Percentiles rank a stretch among this genome's conserved stretches.
phyloP scores from a whole-genome alignment of 2,797 vertebrate genomes.

The Crocidura indochinensis region DNA sequence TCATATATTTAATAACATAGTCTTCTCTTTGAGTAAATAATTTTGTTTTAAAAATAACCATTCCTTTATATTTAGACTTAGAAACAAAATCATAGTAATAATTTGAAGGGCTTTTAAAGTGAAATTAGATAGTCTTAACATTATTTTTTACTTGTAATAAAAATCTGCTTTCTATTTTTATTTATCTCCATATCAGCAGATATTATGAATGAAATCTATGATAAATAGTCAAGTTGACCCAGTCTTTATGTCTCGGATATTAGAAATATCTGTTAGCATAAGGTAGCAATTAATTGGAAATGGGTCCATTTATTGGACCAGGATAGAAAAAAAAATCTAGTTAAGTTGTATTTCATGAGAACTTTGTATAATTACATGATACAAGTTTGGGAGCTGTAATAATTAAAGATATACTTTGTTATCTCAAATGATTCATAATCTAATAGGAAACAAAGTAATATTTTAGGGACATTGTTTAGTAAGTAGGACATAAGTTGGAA shows the following conservation, averaged over 20 bases:
- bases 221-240: background rate
- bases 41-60: background rate
- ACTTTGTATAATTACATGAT: background rate
- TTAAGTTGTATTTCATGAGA: constrained; percentile 10
- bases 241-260: background rate
- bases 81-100: background rate
- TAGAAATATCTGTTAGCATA: background rate
- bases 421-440: background rate
- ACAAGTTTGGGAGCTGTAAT: background rate
- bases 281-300: background rate
- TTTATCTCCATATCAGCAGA: background rate
- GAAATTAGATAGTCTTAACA: background rate
- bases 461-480: background rate
- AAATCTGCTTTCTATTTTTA: background rate
- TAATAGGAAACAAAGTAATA: background rate
- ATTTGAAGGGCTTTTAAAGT: constrained; percentile 14
- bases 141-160: background rate
- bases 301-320: background rate
- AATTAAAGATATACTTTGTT: background rate
- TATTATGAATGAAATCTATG: background rate
- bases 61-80: constrained; percentile 25
- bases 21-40: background rate
- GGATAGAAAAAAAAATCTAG: background rate
- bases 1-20: background rate
- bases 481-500: background rate